Base-by-base conservation (phyloP, 2,888 invertebrate species). In the Crematogaster levior region DNA sequence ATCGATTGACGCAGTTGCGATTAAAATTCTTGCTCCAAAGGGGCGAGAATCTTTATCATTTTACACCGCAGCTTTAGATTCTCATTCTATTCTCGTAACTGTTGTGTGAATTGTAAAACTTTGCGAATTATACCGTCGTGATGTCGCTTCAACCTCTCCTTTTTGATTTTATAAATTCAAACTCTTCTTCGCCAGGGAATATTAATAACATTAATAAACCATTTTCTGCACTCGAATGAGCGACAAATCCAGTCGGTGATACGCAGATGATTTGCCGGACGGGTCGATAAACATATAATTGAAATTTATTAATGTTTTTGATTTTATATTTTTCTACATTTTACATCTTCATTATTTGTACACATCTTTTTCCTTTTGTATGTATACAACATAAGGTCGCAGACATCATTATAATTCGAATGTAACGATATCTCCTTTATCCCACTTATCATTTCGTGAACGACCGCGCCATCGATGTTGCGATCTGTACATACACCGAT, bases 351-450 rank as follows among this genome's bases (percentile, higher is more conserved):
- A n/a, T 2, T 48, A 30, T 24, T 9, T 24, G 21, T 7, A 24
- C 6, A 18, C 2, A 15, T 43, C n/a, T 21, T 43, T 9, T 74
- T 18, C 18, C 24, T 24, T 18, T 53, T 43, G 15, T 40, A 34
- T 0, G 21, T 12, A 6, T 34, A 6, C 34, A n/a, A 6, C 21
- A 37, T 40, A 66, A 68, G 6, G 1, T 30, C 40, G 18, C 21
- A 24, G 46, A 56, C 37, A 72, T 40, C 34, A 79, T 79, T 51
- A 15, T 46, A 37, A 60, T 48, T 77, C 46, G 58, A 77, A 2
- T 37, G 46, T 46, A 79, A 58, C 24, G 46, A 72, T 56, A 40
- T 58, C 37, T 80, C 34, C 30, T 79, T 73, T 46, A 74, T 63
- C 12, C n/a, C 34, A 74, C 24, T 74, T 74, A 48, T 74, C 65